phyloP scores from a whole-genome alignment of 2,797 vertebrate species.

The Tinamus major region DNA sequence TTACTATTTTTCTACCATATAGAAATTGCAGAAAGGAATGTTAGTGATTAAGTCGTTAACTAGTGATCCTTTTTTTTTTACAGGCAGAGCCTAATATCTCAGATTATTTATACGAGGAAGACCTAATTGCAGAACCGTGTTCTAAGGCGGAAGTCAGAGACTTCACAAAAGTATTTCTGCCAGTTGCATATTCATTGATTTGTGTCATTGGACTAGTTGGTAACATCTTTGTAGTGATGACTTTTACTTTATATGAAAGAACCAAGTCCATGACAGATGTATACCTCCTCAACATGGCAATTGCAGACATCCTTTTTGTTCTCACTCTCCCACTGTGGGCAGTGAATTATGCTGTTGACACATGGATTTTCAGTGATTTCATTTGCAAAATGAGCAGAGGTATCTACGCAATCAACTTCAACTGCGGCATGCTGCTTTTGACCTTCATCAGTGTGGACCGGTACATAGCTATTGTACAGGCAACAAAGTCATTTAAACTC shows the following conservation, averaged over 20 bases:
- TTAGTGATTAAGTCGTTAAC: not conserved
- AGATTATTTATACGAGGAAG: not conserved
- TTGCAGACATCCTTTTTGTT: slow-evolving; percentile 91
- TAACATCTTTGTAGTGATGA: slow-evolving; percentile 89
- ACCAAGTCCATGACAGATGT: slow-evolving; percentile 92
- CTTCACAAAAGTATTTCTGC: slow-evolving; percentile 75
- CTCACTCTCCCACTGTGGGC: slow-evolving; percentile 89
- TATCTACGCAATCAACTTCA: slow-evolving; percentile 90
- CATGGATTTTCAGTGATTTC: slow-evolving; percentile 83
- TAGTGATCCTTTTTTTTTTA: not conserved
- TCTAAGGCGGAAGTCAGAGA: slow-evolving; percentile 61
- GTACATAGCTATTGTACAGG: slow-evolving; percentile 92
- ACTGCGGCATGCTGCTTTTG: slow-evolving; percentile 90
- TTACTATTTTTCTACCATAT: not conserved
- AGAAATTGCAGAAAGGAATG: not conserved
- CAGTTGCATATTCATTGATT: slow-evolving; percentile 81
- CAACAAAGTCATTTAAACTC: slow-evolving; percentile 86
- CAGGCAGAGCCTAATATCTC: not conserved
- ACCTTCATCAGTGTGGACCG: slow-evolving; percentile 91
- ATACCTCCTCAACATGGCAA: slow-evolving; percentile 91
- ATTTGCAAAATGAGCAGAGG: slow-evolving; percentile 88
- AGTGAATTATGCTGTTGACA: slow-evolving; percentile 38
- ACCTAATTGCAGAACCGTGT: slow-evolving; percentile 36
- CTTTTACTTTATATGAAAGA: slow-evolving; percentile 89
- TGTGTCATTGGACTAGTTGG: slow-evolving; percentile 87